phyloP scores from a whole-genome alignment of 2,113 vertebrate genomes.

The Arothron firmamentum region DNA sequence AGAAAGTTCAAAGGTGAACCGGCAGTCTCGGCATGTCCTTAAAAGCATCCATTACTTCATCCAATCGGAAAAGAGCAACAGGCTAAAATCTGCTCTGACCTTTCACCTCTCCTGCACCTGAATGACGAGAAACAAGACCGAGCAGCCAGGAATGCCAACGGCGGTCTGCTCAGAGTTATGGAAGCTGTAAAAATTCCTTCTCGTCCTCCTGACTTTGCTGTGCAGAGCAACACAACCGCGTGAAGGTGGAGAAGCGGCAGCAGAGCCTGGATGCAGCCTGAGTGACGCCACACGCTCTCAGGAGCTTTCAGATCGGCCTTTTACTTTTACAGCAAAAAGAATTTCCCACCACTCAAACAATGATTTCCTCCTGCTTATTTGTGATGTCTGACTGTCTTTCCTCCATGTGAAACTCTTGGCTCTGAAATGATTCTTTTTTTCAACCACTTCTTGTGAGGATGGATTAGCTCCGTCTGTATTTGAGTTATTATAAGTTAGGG shows the following conservation, averaged over 20 bases:
- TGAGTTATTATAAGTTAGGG: constrained; percentile 28
- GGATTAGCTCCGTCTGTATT: constrained; percentile 23
- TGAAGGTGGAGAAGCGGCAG: background rate
- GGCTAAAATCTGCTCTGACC: constrained; percentile 62
- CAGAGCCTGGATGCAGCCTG: constrained; percentile 1
- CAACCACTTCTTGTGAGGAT: too few relatives aligned
- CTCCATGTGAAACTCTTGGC: too few relatives aligned
- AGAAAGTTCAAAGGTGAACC: constrained; percentile 46
- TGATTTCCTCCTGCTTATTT: too few relatives aligned
- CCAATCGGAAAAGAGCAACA: constrained; percentile 57
- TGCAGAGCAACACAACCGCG: background rate
- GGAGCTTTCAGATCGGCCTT: too few relatives aligned
- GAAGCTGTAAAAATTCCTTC: background rate
- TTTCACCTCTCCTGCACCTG: constrained; percentile 57
- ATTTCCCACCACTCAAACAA: too few relatives aligned
- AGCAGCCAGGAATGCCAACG: constrained; percentile 1
- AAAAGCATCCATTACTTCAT: constrained; percentile 53
- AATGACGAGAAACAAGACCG: constrained; percentile 34
- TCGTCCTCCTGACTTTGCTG: background rate
- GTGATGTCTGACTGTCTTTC: too few relatives aligned
- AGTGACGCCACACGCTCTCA: background rate
- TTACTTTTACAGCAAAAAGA: too few relatives aligned
- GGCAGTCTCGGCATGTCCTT: constrained; percentile 55
- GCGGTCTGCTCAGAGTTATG: constrained; percentile 10
- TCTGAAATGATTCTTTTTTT: background rate